phyloP scores from a whole-genome alignment of 1,140 invertebrate species.

The Macrosteles quadrilineatus region DNA sequence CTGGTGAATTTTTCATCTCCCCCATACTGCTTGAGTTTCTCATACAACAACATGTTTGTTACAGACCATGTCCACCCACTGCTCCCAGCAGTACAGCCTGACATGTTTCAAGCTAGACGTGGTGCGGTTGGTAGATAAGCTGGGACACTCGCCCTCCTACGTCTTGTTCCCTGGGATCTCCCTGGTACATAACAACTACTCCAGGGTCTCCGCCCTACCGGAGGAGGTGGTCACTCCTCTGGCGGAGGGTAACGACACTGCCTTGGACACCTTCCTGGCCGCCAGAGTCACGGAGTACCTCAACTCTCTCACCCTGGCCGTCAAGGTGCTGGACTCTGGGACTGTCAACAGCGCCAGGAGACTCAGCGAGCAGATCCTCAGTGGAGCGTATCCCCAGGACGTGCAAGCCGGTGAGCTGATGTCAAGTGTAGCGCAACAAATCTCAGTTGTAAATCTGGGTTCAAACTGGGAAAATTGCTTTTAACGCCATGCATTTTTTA shows the following conservation, averaged over 20 bases:
- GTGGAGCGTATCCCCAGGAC: constrained; percentile 8
- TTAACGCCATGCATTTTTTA: too few relatives aligned
- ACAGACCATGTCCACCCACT: constrained; percentile 47
- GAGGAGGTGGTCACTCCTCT: constrained; percentile 56
- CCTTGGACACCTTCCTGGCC: constrained; percentile 36
- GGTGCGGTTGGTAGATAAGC: constrained; percentile 70
- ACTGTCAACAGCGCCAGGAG: constrained; percentile 55
- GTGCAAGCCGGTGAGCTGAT: constrained; percentile 24
- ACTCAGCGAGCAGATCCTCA: constrained; percentile 32
- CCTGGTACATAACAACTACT: constrained; percentile 20
- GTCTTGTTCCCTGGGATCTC: constrained; percentile 57
- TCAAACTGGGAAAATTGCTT: too few relatives aligned
- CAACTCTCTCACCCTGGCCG: constrained; percentile 68
- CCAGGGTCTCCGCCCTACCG: constrained; percentile 51
- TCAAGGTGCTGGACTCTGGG: constrained; percentile 68
- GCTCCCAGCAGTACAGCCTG: constrained; percentile 67
- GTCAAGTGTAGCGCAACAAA: neutral
- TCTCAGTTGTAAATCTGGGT: neutral
- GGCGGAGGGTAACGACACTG: constrained; percentile 25
- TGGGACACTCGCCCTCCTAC: constrained; percentile 62
- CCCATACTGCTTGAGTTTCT: too few relatives aligned
- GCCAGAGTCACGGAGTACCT: constrained; percentile 62
- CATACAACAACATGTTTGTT: too few relatives aligned
- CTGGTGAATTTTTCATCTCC: too few relatives aligned
- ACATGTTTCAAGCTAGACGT: constrained; percentile 81